phyloP scores from a whole-genome alignment of 1,140 invertebrate genomes.

The Aricia agestis region DNA sequence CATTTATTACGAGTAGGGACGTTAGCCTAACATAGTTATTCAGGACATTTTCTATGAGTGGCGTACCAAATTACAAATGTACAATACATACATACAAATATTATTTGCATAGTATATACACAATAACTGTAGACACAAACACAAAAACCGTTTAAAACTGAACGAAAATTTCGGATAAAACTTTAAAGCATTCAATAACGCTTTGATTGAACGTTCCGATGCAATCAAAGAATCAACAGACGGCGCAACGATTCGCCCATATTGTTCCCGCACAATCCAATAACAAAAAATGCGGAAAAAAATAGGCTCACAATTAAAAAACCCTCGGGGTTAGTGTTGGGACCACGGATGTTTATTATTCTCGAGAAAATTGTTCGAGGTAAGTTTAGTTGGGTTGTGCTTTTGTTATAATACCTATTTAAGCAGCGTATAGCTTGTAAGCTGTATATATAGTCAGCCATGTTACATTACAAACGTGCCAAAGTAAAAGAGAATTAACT shows the following conservation, averaged over 20 bases:
- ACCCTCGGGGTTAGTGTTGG: constrained; percentile 37
- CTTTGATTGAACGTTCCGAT: constrained; percentile 10
- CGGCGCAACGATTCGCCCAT: constrained; percentile 8
- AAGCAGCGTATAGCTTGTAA: too few relatives aligned
- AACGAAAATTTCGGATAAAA: neutral
- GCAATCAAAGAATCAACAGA: constrained; percentile 13
- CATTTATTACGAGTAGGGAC: too few relatives aligned
- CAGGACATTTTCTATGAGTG: too few relatives aligned
- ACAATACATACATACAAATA: too few relatives aligned
- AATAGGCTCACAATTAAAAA: neutral
- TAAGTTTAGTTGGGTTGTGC: too few relatives aligned
- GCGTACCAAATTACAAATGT: too few relatives aligned
- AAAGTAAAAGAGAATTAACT: too few relatives aligned
- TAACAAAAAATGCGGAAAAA: neutral
- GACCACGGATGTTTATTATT: constrained; percentile 48
- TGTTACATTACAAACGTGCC: too few relatives aligned
- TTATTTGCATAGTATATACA: too few relatives aligned
- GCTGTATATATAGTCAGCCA: too few relatives aligned
- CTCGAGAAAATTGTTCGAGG: constrained; percentile 39
- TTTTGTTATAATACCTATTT: too few relatives aligned
- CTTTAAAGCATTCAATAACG: constrained; percentile 6
- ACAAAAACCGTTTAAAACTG: neutral
- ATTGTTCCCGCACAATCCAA: constrained; percentile 8
- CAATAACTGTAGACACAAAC: neutral
- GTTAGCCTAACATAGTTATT: too few relatives aligned